A percentile compares a stretch with the other conserved stretches of the same genome.
phyloP scores from a whole-genome alignment of 1,140 invertebrate genomes.

The Drosophila lacteicornis region DNA sequence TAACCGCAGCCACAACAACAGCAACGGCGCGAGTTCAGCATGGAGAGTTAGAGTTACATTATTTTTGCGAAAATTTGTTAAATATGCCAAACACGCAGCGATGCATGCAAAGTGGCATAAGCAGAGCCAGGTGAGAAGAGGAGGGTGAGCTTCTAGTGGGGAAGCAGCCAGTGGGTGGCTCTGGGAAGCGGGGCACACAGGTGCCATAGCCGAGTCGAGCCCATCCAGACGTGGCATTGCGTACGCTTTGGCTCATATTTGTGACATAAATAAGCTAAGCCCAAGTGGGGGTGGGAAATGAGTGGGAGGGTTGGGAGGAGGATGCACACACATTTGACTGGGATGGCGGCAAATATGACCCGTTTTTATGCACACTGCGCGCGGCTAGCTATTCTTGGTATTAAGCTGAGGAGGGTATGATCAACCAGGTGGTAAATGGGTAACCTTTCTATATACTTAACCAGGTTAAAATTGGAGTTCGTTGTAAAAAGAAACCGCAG shows the following conservation, averaged over 20 bases:
- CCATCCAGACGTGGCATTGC: slow-evolving; percentile 79
- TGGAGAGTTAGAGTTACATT: slow-evolving; percentile 68
- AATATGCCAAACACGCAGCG: slow-evolving; percentile 82
- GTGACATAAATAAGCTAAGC: slow-evolving; percentile 80
- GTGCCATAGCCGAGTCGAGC: slow-evolving; percentile 32
- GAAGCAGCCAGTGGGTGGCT: not conserved
- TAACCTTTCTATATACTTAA: not conserved
- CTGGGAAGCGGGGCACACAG: not conserved
- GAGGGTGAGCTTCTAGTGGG: not conserved
- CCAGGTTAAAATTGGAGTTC: too few relatives aligned
- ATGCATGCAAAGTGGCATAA: slow-evolving; percentile 77
- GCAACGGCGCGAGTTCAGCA: slow-evolving; percentile 20
- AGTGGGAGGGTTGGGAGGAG: slow-evolving; percentile 4
- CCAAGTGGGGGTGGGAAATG: slow-evolving; percentile 10
- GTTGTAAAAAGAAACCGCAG: too few relatives aligned
- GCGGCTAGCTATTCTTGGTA: not conserved
- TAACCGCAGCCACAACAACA: slow-evolving; percentile 65
- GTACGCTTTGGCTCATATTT: slow-evolving; percentile 79
- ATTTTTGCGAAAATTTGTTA: slow-evolving; percentile 83
- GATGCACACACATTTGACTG: slow-evolving; percentile 6
- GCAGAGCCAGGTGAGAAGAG: slow-evolving; percentile 25
- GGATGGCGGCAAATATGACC: slow-evolving; percentile 71
- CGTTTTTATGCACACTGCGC: slow-evolving; percentile 44
- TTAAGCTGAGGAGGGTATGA: not conserved
- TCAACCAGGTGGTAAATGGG: not conserved